Conservation (phyloP, 1,140 invertebrate genomes). For the Tetragonula clypearis region DNA sequence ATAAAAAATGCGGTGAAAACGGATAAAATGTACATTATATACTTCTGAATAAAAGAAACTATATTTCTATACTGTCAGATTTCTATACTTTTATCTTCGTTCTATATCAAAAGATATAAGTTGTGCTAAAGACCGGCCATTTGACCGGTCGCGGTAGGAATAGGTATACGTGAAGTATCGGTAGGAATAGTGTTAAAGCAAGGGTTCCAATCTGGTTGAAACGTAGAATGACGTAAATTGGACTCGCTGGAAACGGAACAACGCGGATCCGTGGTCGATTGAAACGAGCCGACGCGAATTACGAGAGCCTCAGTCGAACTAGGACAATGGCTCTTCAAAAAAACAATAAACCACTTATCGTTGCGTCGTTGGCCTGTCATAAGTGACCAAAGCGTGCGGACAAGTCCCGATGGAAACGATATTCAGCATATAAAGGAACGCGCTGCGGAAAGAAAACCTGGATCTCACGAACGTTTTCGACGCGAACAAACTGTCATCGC, state of each 20-base stretch:
- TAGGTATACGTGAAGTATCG: too few species aligned
- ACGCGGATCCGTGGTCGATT: background rate
- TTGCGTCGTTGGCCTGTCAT: background rate
- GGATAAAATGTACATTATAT: too few species aligned
- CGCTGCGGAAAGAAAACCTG: background rate
- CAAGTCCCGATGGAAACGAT: background rate
- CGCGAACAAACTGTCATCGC: background rate
- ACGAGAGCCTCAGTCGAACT: background rate
- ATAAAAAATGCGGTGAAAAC: too few species aligned
- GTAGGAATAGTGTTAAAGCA: too few species aligned
- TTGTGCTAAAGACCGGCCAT: too few species aligned
- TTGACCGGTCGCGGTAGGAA: too few species aligned
- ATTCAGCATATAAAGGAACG: constrained; percentile 8
- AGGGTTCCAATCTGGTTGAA: background rate
- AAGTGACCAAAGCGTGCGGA: background rate
- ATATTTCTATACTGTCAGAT: too few species aligned
- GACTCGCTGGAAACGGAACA: background rate
- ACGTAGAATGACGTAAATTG: background rate
- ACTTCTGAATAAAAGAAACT: too few species aligned
- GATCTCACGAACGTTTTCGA: constrained; percentile 22
- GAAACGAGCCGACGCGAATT: background rate
- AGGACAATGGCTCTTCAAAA: background rate
- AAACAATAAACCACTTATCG: background rate
- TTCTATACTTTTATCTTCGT: too few species aligned
- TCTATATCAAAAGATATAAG: too few species aligned